Conservation (phyloP, 2,113 vertebrate species). For the Tapirus terrestris region DNA sequence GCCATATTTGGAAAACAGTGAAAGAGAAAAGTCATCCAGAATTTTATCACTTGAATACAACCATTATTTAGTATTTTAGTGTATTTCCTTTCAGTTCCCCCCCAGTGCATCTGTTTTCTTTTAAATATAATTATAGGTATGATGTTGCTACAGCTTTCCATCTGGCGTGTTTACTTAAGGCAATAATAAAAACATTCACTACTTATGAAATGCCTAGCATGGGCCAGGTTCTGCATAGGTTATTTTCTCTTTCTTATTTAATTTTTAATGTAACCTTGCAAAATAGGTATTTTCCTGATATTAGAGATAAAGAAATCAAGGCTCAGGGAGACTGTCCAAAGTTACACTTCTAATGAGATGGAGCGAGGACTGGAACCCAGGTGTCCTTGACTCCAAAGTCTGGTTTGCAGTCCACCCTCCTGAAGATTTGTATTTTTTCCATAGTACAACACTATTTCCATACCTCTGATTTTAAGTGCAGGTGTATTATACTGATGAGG, state of each 20-base stretch:
- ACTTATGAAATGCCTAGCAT: background rate
- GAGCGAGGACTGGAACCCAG: background rate
- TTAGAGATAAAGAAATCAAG: background rate
- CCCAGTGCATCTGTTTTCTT: background rate
- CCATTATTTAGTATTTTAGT: background rate
- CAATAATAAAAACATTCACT: background rate
- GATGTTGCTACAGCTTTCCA: background rate
- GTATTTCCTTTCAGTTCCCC: background rate
- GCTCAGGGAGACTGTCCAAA: background rate
- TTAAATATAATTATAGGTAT: background rate
- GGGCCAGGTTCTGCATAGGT: background rate
- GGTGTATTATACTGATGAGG: background rate
- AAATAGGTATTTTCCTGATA: conserved; percentile 27
- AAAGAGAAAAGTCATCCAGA: background rate
- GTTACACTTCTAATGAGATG: background rate
- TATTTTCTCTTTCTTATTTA: conserved; percentile 32
- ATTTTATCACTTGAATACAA: background rate
- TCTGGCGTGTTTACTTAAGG: background rate
- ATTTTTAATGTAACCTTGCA: background rate
- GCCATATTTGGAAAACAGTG: background rate
- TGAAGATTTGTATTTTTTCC: background rate
- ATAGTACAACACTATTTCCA: background rate
- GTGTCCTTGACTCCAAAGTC: background rate
- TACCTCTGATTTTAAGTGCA: background rate
- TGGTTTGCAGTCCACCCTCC: background rate